Base-by-base conservation (phyloP, 2,888 invertebrate species). In the Andrena praecox region DNA sequence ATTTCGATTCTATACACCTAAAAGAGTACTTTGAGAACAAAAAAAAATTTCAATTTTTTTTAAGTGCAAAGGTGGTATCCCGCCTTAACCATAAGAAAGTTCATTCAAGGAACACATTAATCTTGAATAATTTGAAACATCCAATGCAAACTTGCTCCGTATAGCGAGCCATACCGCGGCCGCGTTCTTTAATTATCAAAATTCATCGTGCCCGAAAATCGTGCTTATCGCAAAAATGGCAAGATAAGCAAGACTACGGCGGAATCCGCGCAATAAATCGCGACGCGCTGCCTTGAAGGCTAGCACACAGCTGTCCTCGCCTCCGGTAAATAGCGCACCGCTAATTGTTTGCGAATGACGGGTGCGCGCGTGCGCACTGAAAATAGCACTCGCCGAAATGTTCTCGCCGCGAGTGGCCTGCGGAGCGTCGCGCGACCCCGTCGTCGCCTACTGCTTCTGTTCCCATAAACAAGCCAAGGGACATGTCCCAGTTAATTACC, bases 281-380 rank as follows among this genome's bases (percentile, higher is more conserved):
- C 20, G 16, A 24, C 35, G 3, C 31, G 12, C 63, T 35, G 29
- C 42, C 63, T 72, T 29, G 75, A 66, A 56, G 50, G 7, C 24
- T 16, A 16, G 64, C 42, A 42, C 42, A n/a, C 20, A 35, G 20
- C 24, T 27, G 56, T 56, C 56, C 31, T 54, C 74, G 60, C 29
- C 59, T 52, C 12, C 52, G 42, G 62, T 52, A 69, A 83, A 77
- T 64, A 77, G 70, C 56, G 35, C 12, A 29, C 8, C 56, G 87
- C 84, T 86, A 87, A 90, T 90, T 90, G 86, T 86, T 84, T 64
- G 73, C 75, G 85, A 87, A 85, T 89, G 89, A 89, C 89, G 87
- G 83, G 72, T 42, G 42, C 10, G 56, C 56, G 56, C 56, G 20
- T 76, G 59, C 64, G 72, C 20, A 68, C 85, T 82, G 82, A 82